Percentiles rank a stretch among this genome's conserved stretches.
phyloP scores from a whole-genome alignment of 2,113 vertebrate species.

The Capreolus pygargus region DNA sequence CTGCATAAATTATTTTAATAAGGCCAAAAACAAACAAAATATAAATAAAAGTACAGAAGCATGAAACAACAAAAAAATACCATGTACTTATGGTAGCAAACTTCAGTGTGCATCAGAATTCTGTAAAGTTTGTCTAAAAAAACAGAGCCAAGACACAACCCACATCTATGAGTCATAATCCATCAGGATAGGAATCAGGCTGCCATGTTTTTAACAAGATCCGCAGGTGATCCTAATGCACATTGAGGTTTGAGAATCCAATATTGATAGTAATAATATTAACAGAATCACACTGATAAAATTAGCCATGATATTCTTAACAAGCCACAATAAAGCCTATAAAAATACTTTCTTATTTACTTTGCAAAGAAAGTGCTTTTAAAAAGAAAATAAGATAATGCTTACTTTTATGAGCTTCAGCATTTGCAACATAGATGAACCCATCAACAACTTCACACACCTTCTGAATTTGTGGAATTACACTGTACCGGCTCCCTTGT shows the following conservation, averaged over 20 bases:
- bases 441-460: slow-evolving; percentile 92
- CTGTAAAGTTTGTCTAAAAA: background rate
- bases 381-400: background rate
- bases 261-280: background rate
- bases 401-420: slow-evolving; percentile 88
- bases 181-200: background rate
- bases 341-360: background rate
- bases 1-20: slow-evolving; percentile 9
- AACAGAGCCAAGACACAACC: background rate
- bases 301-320: background rate
- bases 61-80: background rate
- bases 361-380: slow-evolving; percentile 1
- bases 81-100: background rate
- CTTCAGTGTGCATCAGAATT: background rate
- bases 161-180: background rate
- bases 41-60: background rate
- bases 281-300: background rate
- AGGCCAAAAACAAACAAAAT: background rate
- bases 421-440: slow-evolving; percentile 96
- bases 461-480: slow-evolving; percentile 90
- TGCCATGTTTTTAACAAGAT: slow-evolving; percentile 7
- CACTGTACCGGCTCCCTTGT: slow-evolving; percentile 78
- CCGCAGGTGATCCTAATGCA: background rate
- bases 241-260: background rate
- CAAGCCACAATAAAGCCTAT: background rate